Evolutionary conservation across 2,113 vertebrate species (phyloP), one percentile per base, ranked within the genome.

Genomic region (Apeltes quadracus): DNA sequence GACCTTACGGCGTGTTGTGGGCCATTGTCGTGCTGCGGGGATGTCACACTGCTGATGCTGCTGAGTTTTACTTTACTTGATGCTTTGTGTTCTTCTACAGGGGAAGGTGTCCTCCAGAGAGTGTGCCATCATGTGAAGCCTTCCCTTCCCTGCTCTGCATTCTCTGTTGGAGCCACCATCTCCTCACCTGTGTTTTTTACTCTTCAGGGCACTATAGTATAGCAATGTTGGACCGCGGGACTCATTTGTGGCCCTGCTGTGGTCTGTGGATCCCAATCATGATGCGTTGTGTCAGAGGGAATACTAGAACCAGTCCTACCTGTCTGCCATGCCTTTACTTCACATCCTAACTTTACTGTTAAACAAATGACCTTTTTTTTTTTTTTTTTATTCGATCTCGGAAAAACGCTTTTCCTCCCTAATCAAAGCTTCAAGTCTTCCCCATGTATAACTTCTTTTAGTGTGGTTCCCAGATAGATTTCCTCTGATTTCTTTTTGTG

Each of bases 101-200:
- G 96, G 95, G 8, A 96, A 96, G 89, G 91, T 94, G 72, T 90
- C 94, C 0, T 94, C 96, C 20, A 93, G 97, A 92, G 96, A 97
- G 86, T 99, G 97, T 83, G 77, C 82, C 50, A 88, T 99, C 81
- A 99, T 99, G 97, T 99, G 93, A 98, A 84, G 79, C 77, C 27
- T 39, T 65, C 34, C 34, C 36, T 76, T 76, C 51, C 64, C 57
- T 55, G 39, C 59, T 62, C 65, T 89, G 69, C 67, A 69, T 62
- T 71, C 3, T 70, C 3, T 7, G 32, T 34, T 90, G 93, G 89
- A 94, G 92, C 89, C 92, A 91, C 92, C 90, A 68, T 89, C 67
- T 27, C 76, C 92, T 88, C 88, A 87, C 79, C 76, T n/a, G 22
- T 70, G n/a, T 75, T 86, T 88, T 78, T 75, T 68, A 65, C 29